These are phyloP conservation scores for Hipparchia sbordonii DNA, from an alignment of 2,888 invertebrate species.

Conservation along the genomic window DNA sequence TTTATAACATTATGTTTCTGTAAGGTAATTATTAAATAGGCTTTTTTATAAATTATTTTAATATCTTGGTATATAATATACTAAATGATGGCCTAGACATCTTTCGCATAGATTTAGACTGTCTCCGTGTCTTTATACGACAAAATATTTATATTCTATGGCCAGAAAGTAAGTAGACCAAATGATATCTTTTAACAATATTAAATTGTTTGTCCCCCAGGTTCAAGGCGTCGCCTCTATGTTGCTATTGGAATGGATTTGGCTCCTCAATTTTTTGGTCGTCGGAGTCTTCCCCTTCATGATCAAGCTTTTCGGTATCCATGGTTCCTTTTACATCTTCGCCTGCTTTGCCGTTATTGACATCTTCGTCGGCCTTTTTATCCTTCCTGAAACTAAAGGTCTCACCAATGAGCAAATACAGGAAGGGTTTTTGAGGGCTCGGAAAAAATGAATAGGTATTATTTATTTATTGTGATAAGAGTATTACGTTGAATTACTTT, in stretches of 20 bases:
- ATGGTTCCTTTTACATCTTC: conserved; percentile 69
- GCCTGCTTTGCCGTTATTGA: conserved; percentile 54
- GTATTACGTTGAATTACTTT: not conserved
- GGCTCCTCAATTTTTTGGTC: conserved; percentile 70
- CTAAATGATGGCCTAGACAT: too few species aligned
- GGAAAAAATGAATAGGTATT: conserved; percentile 32
- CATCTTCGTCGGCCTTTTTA: conserved; percentile 53
- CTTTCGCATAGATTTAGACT: too few species aligned
- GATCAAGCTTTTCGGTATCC: conserved; percentile 54
- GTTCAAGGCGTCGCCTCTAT: conserved; percentile 70
- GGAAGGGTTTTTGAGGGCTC: conserved; percentile 44
- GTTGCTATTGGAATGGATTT: conserved; percentile 68
- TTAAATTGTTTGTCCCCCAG: conserved; percentile 46
- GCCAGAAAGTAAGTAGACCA: too few species aligned
- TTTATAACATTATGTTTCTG: too few species aligned
- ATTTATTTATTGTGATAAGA: not conserved
- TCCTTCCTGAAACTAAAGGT: conserved; percentile 78
- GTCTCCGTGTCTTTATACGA: too few species aligned
- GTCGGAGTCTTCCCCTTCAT: conserved; percentile 68
- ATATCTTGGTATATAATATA: too few species aligned
- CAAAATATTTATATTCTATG: too few species aligned
- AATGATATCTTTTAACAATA: not conserved
- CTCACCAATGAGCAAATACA: conserved; percentile 68
- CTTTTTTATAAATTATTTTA: too few species aligned
- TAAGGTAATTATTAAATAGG: too few species aligned